Conservation (phyloP, 2,113 vertebrate species). For the Taxidea taxus region DNA sequence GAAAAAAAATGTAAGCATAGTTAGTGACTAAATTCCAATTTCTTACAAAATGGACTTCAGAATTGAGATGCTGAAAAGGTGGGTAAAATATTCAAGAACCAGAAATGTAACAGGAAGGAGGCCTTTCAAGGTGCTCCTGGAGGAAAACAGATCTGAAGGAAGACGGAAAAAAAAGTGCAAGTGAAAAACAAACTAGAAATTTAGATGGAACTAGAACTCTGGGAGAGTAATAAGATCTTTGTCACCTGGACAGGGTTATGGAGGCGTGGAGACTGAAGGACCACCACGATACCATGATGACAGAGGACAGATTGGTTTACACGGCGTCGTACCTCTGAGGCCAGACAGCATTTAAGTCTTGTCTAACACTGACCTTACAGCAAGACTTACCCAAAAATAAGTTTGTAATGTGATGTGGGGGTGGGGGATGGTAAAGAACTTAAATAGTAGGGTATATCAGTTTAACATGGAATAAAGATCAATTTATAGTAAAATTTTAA, state of each 20-base stretch:
- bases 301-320: not conserved
- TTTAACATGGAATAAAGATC: not conserved
- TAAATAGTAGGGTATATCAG: not conserved
- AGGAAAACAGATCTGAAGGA: not conserved
- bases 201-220: not conserved
- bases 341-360: not conserved
- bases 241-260: not conserved
- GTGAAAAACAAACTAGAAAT: slow-evolving; percentile 34
- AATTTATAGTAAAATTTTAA: not conserved
- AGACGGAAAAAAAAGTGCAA: not conserved
- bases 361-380: not conserved
- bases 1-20: not conserved
- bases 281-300: not conserved
- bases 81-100: slow-evolving; percentile 3
- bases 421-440: not conserved
- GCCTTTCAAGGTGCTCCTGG: not conserved
- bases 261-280: not conserved
- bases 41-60: not conserved
- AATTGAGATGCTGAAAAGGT: not conserved
- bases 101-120: not conserved
- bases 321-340: not conserved
- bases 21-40: not conserved
- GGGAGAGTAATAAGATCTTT: not conserved
- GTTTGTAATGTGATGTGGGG: not conserved
- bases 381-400: not conserved